phyloP scores from a whole-genome alignment of 2,888 invertebrate species.

The Cosmia trapezina region DNA sequence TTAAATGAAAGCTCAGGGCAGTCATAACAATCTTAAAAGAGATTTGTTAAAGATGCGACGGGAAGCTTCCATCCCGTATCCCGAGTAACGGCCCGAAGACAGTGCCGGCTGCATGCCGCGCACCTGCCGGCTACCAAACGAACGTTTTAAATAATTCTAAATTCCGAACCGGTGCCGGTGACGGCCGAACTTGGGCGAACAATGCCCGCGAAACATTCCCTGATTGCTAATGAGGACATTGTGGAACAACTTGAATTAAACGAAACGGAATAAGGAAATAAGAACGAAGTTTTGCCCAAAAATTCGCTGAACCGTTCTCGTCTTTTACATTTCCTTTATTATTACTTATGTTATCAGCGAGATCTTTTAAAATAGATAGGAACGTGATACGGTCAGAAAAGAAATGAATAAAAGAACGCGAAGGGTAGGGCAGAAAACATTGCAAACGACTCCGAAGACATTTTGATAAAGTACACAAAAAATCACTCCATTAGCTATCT shows the following conservation, averaged over 20 bases:
- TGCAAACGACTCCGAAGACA: conserved; percentile 43
- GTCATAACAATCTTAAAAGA: conserved; percentile 72
- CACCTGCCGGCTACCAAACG: conserved; percentile 79
- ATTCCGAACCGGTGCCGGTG: conserved; percentile 82
- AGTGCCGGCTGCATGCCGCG: conserved; percentile 61
- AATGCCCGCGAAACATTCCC: conserved; percentile 85
- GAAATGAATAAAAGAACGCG: conserved; percentile 48
- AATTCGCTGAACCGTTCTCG: conserved; percentile 66
- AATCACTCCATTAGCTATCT: conserved; percentile 56
- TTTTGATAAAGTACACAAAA: conserved; percentile 58
- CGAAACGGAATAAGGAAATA: conserved; percentile 80
- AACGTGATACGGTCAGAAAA: conserved; percentile 52
- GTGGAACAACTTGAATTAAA: conserved; percentile 83
- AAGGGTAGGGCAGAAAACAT: conserved; percentile 44
- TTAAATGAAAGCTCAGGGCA: conserved; percentile 38
- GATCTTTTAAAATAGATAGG: conserved; percentile 49
- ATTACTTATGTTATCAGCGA: conserved; percentile 61
- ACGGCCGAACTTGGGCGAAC: conserved; percentile 84
- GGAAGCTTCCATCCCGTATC: conserved; percentile 54
- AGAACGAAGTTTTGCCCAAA: conserved; percentile 69
- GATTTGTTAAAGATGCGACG: conserved; percentile 65
- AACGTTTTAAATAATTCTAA: conserved; percentile 85
- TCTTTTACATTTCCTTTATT: conserved; percentile 68
- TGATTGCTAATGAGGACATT: conserved; percentile 89
- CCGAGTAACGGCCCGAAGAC: conserved; percentile 60